Base-by-base conservation (phyloP, 2,797 vertebrate species). In the Lithobates sylvaticus region DNA sequence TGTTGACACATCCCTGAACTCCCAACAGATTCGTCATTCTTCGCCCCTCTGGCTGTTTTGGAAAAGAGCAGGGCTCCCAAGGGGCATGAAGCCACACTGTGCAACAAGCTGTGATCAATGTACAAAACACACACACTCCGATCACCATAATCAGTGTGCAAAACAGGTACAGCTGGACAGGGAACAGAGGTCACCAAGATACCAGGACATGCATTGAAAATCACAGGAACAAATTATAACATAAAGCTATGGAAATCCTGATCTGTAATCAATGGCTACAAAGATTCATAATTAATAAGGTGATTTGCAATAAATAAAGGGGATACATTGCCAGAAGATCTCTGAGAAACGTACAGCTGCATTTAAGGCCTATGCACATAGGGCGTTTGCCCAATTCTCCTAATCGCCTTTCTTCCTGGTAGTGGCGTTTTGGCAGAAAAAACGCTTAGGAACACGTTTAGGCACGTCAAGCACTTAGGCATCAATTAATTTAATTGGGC, bases 21-120 rank as follows among this genome's bases (percentile, higher is more conserved):
- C 86, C 86, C 86, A n/a, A 47, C 50, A 27, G 86, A 87, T 76
- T 76, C 75, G 39, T 76, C 29, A 36, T 29, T 84, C 58, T 80
- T 61, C 61, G 58, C 32, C 86, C 86, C 81, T 84, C 76, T 18
- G 65, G 86, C 81, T 87, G 86, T 87, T 87, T 84, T 87, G 76
- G 76, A 84, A 74, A 78, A 87, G 58, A 70, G 42, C 76, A 78
- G 47, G 29, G 69, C 18, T 70, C 86, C 64, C 71, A 3, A 68
- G 86, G 64, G 86, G 68, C 12, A 70, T 71, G n/a, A 83, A 78
- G 21, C 44, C 36, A 65, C 42, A 54, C 29, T 71, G 34, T 75
- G 44, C 61, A 83, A 79, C 85, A 87, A 54, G 27, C 67, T 71
- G n/a, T 26, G 61, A 71, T 68, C 78, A 68, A 21, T 72, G 34